Percentiles rank a stretch among this genome's conserved stretches.
Conservation (phyloP, 2,113 vertebrate species). For the Corapipo altera region DNA sequence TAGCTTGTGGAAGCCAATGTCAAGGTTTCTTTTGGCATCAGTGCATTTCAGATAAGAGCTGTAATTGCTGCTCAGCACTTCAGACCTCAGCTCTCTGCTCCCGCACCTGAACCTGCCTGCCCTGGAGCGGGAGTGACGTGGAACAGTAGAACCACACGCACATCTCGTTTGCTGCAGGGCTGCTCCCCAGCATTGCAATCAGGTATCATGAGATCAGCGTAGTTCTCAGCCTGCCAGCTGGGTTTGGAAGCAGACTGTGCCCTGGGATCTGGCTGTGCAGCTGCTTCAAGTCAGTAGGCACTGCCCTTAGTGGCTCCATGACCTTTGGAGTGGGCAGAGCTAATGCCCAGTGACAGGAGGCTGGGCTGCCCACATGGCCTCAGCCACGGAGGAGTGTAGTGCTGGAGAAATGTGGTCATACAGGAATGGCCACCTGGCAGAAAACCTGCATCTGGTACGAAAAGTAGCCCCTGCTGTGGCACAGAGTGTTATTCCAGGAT, state of each 20-base stretch:
- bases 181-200: background rate
- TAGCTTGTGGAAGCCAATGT: background rate
- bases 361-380: background rate
- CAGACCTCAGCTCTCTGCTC: background rate
- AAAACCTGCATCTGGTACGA: background rate
- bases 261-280: background rate
- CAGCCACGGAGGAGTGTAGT: fast-evolving
- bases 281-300: background rate
- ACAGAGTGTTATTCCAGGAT: background rate
- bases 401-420: background rate
- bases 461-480: fast-evolving
- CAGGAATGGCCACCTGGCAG: background rate
- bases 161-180: background rate
- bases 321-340: background rate
- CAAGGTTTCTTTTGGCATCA: background rate
- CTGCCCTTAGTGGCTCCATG: background rate
- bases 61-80: background rate
- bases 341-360: background rate
- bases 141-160: background rate
- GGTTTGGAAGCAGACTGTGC: background rate
- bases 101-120: background rate
- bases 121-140: background rate
- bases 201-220: background rate
- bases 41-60: background rate
- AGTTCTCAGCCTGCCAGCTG: background rate